Evolutionary conservation across 1,140 invertebrate genomes (phyloP).

Genomic region (Sminthurinus signatus): DNA sequence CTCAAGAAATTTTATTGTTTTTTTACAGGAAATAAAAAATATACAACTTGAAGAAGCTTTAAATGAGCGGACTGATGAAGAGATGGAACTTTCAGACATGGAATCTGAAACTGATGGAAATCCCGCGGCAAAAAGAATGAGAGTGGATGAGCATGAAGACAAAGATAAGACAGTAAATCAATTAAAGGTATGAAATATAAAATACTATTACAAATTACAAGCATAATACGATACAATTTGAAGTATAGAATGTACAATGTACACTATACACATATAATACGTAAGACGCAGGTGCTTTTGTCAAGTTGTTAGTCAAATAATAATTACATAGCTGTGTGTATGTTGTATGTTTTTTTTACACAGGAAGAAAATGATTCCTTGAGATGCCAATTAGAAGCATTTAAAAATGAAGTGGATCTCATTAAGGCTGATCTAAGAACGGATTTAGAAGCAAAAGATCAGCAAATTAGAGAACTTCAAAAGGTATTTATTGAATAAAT

Average conservation of each 20-base stretch:
- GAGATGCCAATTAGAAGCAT: constrained; percentile 85
- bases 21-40: constrained; percentile 64
- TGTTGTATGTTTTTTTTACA: too few species aligned
- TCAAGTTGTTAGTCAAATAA: too few species aligned
- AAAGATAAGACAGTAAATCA: constrained; percentile 42
- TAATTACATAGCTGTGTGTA: too few species aligned
- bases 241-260: too few species aligned
- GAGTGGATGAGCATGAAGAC: constrained; percentile 43
- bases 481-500: constrained; percentile 51
- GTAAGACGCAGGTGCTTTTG: too few species aligned
- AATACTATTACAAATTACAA: too few species aligned
- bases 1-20: constrained; percentile 7
- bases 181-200: constrained; percentile 43
- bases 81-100: constrained; percentile 73
- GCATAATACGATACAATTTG: too few species aligned
- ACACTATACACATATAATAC: too few species aligned
- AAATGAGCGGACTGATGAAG: constrained; percentile 62
- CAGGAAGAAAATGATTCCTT: constrained; percentile 86
- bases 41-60: constrained; percentile 65
- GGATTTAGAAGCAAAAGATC: constrained; percentile 62
- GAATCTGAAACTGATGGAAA: constrained; percentile 52
- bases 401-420: constrained; percentile 78
- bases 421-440: constrained; percentile 58
- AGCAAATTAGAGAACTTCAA: constrained; percentile 70
- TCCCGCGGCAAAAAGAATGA: constrained; percentile 48